A percentile compares a stretch with the other conserved stretches of the same genome.
phyloP scores from a whole-genome alignment of 2,797 vertebrate genomes.

The Lagodon rhomboides region DNA sequence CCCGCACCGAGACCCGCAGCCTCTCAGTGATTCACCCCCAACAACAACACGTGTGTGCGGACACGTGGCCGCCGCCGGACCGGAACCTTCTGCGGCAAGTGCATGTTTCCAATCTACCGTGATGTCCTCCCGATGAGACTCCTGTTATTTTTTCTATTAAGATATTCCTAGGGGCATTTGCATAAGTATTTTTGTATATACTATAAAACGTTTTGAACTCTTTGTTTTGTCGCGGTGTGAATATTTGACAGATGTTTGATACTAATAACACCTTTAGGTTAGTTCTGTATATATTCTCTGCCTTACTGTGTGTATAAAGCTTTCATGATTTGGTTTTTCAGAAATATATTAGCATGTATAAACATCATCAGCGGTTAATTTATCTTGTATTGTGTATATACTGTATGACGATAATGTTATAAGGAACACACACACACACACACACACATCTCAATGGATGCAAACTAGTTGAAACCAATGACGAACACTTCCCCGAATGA shows the following conservation, averaged over 20 bases:
- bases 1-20: slow-evolving; percentile 60
- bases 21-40: slow-evolving; percentile 63
- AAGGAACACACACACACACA: slow-evolving; percentile 85
- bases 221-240: slow-evolving; percentile 82
- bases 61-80: slow-evolving; percentile 63
- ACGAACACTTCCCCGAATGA: slow-evolving; percentile 53
- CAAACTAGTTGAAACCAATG: slow-evolving; percentile 85
- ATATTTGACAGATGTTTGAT: slow-evolving; percentile 87
- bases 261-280: slow-evolving; percentile 77
- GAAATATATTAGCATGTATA: slow-evolving; percentile 93
- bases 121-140: slow-evolving; percentile 78
- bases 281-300: slow-evolving; percentile 92
- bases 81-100: slow-evolving; percentile 71
- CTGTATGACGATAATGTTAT: slow-evolving; percentile 77
- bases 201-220: slow-evolving; percentile 74
- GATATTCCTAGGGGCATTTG: slow-evolving; percentile 85
- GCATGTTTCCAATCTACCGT: slow-evolving; percentile 83
- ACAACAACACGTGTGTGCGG: slow-evolving; percentile 43
- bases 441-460: slow-evolving; percentile 85
- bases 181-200: slow-evolving; percentile 90
- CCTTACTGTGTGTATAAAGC: slow-evolving; percentile 89
- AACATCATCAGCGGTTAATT: slow-evolving; percentile 87
- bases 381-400: slow-evolving; percentile 92
- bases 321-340: slow-evolving; percentile 86
- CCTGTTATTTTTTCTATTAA: slow-evolving; percentile 82